Conservation (phyloP, 2,888 invertebrate species). For the Drosophila vallismaia region DNA sequence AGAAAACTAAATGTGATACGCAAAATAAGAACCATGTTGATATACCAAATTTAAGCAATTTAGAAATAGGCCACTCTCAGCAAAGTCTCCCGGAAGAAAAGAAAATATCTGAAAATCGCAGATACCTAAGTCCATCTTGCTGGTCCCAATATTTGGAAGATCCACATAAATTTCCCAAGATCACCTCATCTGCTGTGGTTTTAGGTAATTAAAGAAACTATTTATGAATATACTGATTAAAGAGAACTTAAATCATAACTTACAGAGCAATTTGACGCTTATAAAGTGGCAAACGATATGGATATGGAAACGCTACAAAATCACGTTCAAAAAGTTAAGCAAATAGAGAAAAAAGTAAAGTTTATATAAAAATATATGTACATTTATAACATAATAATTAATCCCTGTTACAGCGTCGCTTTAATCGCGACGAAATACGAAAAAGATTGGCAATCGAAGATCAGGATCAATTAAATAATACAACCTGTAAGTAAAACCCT, state of each 20-base stretch:
- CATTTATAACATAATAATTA: not conserved
- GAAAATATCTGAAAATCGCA: conserved; percentile 56
- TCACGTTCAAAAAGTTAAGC: conserved; percentile 31
- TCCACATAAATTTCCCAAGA: conserved; percentile 37
- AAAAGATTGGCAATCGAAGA: conserved; percentile 36
- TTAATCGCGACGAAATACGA: conserved; percentile 32
- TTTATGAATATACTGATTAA: not conserved
- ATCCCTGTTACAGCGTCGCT: conserved; percentile 19
- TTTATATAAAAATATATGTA: too few relatives aligned
- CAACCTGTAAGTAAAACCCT: not conserved
- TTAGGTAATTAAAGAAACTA: conserved; percentile 49
- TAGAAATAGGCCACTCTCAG: conserved; percentile 55
- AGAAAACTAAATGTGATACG: conserved; percentile 24
- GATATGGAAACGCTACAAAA: conserved; percentile 32
- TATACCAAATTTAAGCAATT: conserved; percentile 41
- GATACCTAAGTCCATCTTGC: conserved; percentile 62
- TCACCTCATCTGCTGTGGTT: conserved; percentile 58
- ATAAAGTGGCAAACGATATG: conserved; percentile 35
- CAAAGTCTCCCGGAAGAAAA: conserved; percentile 58
- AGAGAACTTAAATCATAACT: not conserved
- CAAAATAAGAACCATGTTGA: conserved; percentile 30
- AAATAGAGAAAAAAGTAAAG: conserved; percentile 36
- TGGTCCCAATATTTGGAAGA: conserved; percentile 68
- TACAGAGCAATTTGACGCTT: conserved; percentile 38
- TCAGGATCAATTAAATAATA: conserved; percentile 14